These are phyloP conservation scores for Bubo scandiacus DNA, from an alignment of 2,113 vertebrate species.

Conservation along the genomic window DNA sequence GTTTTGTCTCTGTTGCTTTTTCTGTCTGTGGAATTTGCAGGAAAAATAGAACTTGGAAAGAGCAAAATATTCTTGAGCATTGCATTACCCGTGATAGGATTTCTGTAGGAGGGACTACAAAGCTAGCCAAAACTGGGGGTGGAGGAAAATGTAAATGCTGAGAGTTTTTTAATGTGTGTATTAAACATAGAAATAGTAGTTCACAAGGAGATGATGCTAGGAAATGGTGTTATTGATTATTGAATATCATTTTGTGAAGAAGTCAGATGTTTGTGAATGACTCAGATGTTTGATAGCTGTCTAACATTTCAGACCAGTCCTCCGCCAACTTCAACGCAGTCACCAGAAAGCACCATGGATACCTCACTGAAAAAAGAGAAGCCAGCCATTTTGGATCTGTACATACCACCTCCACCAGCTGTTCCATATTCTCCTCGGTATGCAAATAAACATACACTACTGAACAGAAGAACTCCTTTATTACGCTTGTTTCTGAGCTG, in stretches of 20 bases:
- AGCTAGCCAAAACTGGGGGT: background rate
- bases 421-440: conserved; percentile 88
- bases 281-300: background rate
- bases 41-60: background rate
- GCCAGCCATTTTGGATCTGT: conserved; percentile 85
- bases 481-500: background rate
- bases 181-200: background rate
- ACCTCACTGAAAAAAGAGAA: conserved; percentile 81
- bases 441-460: background rate
- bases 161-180: background rate
- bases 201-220: background rate
- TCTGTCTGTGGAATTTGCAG: background rate
- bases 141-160: background rate
- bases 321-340: conserved; percentile 65
- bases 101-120: background rate
- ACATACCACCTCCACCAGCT: conserved; percentile 88
- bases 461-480: background rate
- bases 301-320: conserved; percentile 73
- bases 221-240: background rate
- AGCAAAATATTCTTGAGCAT: background rate
- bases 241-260: background rate
- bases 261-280: background rate
- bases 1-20: background rate
- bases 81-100: background rate
- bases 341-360: conserved; percentile 75